Percentiles rank a stretch among this genome's conserved stretches.
Conservation (phyloP, 2,113 vertebrate genomes). For the Labeo catla region DNA sequence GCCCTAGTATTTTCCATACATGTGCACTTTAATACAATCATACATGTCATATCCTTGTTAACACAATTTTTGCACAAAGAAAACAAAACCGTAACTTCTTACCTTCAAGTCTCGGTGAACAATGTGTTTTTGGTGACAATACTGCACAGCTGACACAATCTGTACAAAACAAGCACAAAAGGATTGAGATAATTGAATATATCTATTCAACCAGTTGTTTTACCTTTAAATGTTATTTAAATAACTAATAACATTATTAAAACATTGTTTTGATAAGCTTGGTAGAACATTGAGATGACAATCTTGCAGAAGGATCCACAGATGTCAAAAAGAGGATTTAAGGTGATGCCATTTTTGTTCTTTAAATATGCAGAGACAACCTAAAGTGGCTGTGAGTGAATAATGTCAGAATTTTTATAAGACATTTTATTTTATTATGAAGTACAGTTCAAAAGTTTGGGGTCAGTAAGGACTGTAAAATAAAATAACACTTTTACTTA, state of each 20-base stretch:
- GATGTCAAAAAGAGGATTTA: too few relatives aligned
- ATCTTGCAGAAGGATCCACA: background rate
- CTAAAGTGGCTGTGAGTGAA: too few relatives aligned
- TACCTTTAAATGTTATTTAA: background rate
- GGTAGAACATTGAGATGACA: background rate
- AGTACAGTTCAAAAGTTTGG: background rate
- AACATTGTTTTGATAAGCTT: background rate
- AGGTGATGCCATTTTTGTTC: too few relatives aligned
- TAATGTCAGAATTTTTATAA: too few relatives aligned
- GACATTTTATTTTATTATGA: too few relatives aligned
- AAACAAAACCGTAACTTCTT: conserved; percentile 55
- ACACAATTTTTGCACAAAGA: background rate
- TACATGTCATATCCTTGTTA: background rate
- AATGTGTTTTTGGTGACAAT: conserved; percentile 98
- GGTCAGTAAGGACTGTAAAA: background rate
- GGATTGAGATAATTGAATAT: background rate
- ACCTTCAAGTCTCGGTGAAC: conserved; percentile 99
- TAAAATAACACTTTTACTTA: background rate
- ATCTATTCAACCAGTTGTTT: background rate
- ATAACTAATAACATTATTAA: background rate
- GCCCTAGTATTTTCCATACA: background rate
- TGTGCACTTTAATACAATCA: background rate
- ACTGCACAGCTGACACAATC: conserved; percentile 99
- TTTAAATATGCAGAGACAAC: too few relatives aligned
- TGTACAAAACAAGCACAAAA: conserved; percentile 64